phyloP scores from a whole-genome alignment of 2,888 invertebrate genomes.

The Entomobrya multifasciata region DNA sequence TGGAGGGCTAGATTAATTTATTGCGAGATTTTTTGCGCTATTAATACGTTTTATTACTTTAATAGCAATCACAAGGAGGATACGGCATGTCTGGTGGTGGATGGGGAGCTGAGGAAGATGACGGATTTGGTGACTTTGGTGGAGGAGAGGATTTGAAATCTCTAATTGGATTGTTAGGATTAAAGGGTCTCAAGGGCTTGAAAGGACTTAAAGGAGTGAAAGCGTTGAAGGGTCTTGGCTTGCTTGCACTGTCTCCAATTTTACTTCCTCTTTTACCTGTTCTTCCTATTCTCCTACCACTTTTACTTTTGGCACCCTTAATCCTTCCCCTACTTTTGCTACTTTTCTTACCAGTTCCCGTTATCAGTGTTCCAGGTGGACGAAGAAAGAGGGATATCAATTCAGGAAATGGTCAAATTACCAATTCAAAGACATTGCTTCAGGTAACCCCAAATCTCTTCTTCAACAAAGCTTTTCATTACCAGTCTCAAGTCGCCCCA shows the following conservation, averaged over 20 bases:
- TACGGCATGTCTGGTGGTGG: constrained; percentile 73
- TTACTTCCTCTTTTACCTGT: constrained; percentile 67
- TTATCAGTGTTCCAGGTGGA: constrained; percentile 72
- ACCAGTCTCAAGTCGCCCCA: constrained; percentile 40
- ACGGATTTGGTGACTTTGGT: constrained; percentile 28
- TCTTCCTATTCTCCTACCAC: constrained; percentile 67
- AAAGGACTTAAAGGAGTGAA: constrained; percentile 77
- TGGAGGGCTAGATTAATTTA: no score
- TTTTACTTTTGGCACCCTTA: constrained; percentile 34
- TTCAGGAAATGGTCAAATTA: constrained; percentile 14
- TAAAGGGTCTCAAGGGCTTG: constrained; percentile 73
- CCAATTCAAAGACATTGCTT: constrained; percentile 70
- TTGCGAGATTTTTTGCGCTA: background rate
- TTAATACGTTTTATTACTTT: background rate
- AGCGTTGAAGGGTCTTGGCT: constrained; percentile 75
- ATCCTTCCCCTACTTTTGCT: constrained; percentile 70
- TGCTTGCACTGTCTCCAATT: constrained; percentile 70
- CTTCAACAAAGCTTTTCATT: background rate
- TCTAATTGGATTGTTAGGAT: constrained; percentile 75
- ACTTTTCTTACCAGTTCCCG: constrained; percentile 72
- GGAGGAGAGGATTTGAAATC: constrained; percentile 75
- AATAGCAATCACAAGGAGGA: constrained; percentile 44
- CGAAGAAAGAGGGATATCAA: constrained; percentile 58
- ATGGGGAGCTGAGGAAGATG: constrained; percentile 74
- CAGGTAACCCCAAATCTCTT: no score